A percentile compares a stretch with the other conserved stretches of the same genome.
Conservation (phyloP, 1,140 invertebrate genomes). For the Dolichoris vasculosae region DNA sequence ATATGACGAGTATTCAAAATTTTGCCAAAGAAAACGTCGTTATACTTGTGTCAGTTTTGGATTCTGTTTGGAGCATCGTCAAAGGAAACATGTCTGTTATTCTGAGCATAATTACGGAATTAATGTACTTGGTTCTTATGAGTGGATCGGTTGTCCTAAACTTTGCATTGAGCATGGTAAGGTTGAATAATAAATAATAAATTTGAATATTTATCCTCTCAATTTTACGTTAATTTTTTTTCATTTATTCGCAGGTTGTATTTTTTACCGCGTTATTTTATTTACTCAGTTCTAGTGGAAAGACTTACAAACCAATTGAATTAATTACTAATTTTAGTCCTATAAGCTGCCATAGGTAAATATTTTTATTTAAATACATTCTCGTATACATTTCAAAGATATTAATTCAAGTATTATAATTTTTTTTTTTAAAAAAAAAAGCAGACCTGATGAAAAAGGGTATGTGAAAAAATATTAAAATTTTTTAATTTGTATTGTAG, state of each 20-base stretch:
- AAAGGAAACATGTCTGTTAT: constrained; percentile 95
- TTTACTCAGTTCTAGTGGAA: constrained; percentile 90
- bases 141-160: constrained; percentile 95
- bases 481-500: constrained; percentile 28
- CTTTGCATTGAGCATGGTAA: constrained; percentile 92
- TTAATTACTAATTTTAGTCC: constrained; percentile 85
- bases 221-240: too few relatives aligned
- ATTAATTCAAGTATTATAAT: constrained; percentile 38
- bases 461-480: constrained; percentile 54
- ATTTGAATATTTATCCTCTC: too few relatives aligned
- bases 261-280: constrained; percentile 98
- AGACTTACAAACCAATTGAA: constrained; percentile 94
- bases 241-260: constrained; percentile 83
- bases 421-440: constrained; percentile 50
- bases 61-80: constrained; percentile 94
- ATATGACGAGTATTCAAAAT: constrained; percentile 83
- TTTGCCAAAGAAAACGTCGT: constrained; percentile 95
- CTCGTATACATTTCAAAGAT: constrained; percentile 23
- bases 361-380: constrained; percentile 40
- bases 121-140: constrained; percentile 90
- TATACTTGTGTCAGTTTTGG: constrained; percentile 90
- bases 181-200: constrained; percentile 58
- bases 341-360: constrained; percentile 73
- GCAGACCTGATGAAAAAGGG: constrained; percentile 58
- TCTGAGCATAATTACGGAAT: constrained; percentile 88